phyloP scores from a whole-genome alignment of 1,140 invertebrate genomes.

The Mizuhopecten yessoensis region DNA sequence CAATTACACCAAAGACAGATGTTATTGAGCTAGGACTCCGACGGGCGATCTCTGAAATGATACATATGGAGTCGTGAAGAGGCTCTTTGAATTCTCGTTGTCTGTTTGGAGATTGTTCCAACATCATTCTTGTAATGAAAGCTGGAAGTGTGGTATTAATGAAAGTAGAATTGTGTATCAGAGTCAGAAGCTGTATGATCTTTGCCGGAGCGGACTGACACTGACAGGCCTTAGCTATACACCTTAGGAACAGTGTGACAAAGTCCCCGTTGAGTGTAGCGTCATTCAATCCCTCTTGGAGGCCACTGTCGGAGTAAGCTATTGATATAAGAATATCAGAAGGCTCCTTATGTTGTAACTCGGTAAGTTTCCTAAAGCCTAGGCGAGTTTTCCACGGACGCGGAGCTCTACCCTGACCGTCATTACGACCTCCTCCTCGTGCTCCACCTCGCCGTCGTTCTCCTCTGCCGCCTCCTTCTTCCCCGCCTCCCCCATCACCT shows the following conservation, averaged over 20 bases:
- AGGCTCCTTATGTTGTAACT: slow-evolving; percentile 27
- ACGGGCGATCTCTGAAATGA: slow-evolving; percentile 45
- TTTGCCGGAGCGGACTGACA: slow-evolving; percentile 46
- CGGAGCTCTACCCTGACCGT: no score
- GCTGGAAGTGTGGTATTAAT: background rate
- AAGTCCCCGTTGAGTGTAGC: background rate
- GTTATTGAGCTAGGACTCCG: slow-evolving; percentile 48
- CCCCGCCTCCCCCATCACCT: background rate
- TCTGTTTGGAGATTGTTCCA: background rate
- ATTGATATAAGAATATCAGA: slow-evolving; percentile 24
- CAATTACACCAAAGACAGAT: slow-evolving; percentile 46
- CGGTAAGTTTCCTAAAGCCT: background rate
- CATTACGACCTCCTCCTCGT: background rate
- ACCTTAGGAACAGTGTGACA: background rate
- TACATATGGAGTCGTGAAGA: slow-evolving; percentile 42
- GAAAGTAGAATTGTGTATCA: slow-evolving; percentile 33
- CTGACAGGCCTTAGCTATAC: slow-evolving; percentile 26
- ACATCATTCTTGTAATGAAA: slow-evolving; percentile 10
- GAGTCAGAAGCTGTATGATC: slow-evolving; percentile 50
- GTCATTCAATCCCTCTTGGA: slow-evolving; percentile 22
- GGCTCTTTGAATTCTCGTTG: background rate
- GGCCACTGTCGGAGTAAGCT: slow-evolving; percentile 1
- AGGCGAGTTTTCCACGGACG: slow-evolving; percentile 32
- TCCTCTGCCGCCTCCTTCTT: background rate
- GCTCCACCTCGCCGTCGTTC: background rate